Base-by-base conservation (phyloP, 2,113 vertebrate genomes). In the Stercorarius parasiticus region DNA sequence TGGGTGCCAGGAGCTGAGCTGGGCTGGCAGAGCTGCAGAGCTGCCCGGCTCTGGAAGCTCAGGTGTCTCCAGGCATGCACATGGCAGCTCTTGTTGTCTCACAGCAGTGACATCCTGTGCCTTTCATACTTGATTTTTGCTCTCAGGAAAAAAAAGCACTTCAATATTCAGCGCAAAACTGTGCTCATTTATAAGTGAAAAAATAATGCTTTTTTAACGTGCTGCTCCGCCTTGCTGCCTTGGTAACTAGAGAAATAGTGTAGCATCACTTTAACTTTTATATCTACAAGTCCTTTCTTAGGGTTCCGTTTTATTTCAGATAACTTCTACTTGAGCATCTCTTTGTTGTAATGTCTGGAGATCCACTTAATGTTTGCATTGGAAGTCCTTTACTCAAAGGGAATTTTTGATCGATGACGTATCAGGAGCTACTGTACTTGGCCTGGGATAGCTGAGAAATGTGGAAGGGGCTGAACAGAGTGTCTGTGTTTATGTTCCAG, bases 31-130 rank as follows among this genome's bases (percentile, higher is more conserved):
- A 0, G 0, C 27, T 69, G 90, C 90, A 58, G 77, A 85, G 70
- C 93, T 94, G 66, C 82, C 90, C 88, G 71, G 82, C 69, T 87
- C 80, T 50, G 90, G 53, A 89, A 92, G 86, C 95, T 91, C 97
- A 82, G 88, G 87, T 78, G 71, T 93, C 90, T 85, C 45, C 79
- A 79, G 83, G 92, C 83, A 32, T 23, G 59, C 79, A 77, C 80
- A 30, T 61, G 65, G 92, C 80, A 86, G 77, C 56, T 71, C 65
- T 80, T 65, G 76, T 74, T 95, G 58, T 16, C 73, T 90, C 88
- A 49, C 69, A 87, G 88, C 64, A 62, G 43, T 64, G 88, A n/a
- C 69, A 88, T 91, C 69, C 73, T 82, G 47, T 82, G 77, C 80
- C 73, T 78, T 95, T 94, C 52, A 27, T 67, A 56, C 52, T 81